Base-by-base conservation (phyloP, 2,113 vertebrate genomes). In the Nerophis ophidion region DNA sequence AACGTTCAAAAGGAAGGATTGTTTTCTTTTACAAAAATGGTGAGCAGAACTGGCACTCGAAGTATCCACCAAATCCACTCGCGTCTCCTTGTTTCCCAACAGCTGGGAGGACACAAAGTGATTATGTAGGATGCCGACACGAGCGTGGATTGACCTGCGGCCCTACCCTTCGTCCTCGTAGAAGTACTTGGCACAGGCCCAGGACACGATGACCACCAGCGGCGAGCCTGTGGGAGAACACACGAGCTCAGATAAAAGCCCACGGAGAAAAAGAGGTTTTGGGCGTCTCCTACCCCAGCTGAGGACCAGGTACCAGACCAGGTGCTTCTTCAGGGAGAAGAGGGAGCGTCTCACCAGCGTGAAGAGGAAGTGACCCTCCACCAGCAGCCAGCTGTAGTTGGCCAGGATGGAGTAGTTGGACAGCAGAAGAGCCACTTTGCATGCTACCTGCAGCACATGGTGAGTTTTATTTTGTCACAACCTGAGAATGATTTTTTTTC, bases 371-470 rank as follows among this genome's bases (percentile, higher is more conserved):
- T 98, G 91, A 8, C 93, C 94, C 79, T 98, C 96, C 48, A 92
- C 92, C 1, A 98, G 88, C 74, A 98, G 86, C 96, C 96, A 98
- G 86, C 92, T 93, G 75, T 95, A 98, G 87, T 98, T 98, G 16
- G 92, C 92, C 89, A 98, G 78, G 81, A 96, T 96, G 83, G 92
- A 94, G 77, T 96, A 98, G 81, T 98, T 94, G 74, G 94, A 94
- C 73, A 95, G 92, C 77, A 93, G 82, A 89, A 98, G 84, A 62
- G 91, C 89, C n/a, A 92, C 83, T 80, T 96, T 97, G 65, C 95
- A 98, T 4, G 87, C 90, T 68, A 77, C 89, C 96, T 99, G 85
- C 3, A 19, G 17, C n/a, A 34, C 2, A 11, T 8, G 26, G 33
- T 13, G 16, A 11, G 7, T 33, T 13, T 26, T 12, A 7, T 57